phyloP scores from a whole-genome alignment of 2,888 invertebrate species.

The Drosophila nigricruria region DNA sequence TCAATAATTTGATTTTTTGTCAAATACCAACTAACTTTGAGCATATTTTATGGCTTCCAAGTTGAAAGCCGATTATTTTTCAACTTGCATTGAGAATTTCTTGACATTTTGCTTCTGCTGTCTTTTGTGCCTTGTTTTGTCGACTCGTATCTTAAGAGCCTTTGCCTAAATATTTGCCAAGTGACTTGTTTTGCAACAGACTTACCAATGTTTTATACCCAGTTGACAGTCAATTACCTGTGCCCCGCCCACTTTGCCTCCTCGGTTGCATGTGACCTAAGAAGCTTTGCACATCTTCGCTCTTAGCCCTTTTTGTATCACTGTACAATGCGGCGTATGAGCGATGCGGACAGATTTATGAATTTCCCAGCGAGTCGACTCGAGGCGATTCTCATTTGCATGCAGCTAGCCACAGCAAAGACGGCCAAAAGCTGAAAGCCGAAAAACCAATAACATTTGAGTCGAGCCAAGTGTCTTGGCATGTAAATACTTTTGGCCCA shows the following conservation, averaged over 20 bases:
- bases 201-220: slow-evolving; percentile 3
- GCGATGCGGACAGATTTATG: slow-evolving; percentile 66
- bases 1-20: background rate
- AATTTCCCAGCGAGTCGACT: slow-evolving; percentile 45
- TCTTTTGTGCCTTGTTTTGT: background rate
- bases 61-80: slow-evolving; percentile 31
- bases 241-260: slow-evolving; percentile 1
- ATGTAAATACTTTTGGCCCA: slow-evolving; percentile 67
- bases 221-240: slow-evolving; percentile 4
- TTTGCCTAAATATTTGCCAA: slow-evolving; percentile 59
- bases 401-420: slow-evolving; percentile 63
- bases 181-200: slow-evolving; percentile 69
- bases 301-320: slow-evolving; percentile 6
- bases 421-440: slow-evolving; percentile 11
- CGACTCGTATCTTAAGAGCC: slow-evolving; percentile 18
- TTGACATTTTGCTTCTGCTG: background rate
- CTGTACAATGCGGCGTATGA: slow-evolving; percentile 44
- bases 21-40: background rate
- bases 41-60: background rate
- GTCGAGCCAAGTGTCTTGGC: slow-evolving; percentile 25
- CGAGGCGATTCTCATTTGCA: slow-evolving; percentile 44
- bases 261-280: slow-evolving; percentile 36
- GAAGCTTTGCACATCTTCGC: slow-evolving; percentile 42
- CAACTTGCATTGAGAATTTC: background rate
- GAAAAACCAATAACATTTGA: slow-evolving; percentile 71